Evolutionary conservation across 1,140 invertebrate species (phyloP).

Genomic region (Plodia interpunctella): DNA sequence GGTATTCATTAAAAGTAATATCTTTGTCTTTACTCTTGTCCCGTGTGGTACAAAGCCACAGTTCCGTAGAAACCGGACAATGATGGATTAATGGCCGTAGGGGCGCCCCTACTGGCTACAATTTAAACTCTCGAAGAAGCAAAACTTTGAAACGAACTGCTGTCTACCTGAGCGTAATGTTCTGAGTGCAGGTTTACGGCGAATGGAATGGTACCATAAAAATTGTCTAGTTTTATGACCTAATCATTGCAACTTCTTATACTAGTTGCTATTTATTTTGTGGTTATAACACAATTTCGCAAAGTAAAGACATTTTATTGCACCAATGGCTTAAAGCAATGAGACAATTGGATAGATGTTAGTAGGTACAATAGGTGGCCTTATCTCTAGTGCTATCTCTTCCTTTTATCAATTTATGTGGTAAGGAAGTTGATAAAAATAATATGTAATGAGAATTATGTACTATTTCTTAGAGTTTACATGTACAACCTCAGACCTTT

Average conservation of each 20-base stretch:
- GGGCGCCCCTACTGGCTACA: conserved; percentile 26
- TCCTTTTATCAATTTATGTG: no score
- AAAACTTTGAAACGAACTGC: conserved; percentile 38
- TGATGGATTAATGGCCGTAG: conserved; percentile 53
- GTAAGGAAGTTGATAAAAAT: no score
- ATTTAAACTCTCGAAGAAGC: conserved; percentile 41
- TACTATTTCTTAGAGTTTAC: no score
- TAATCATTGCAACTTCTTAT: conserved; percentile 2
- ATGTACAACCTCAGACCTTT: no score
- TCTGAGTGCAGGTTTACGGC: background rate
- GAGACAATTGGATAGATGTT: no score
- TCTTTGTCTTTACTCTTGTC: background rate
- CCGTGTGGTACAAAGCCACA: background rate
- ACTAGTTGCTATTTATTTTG: no score
- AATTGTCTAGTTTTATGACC: conserved; percentile 2
- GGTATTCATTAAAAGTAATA: background rate
- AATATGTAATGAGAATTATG: no score
- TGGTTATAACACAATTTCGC: no score
- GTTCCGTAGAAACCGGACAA: conserved; percentile 28
- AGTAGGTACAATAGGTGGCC: no score
- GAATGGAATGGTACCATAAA: background rate
- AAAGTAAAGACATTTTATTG: no score
- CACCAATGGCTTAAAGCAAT: no score
- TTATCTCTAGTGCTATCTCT: no score
- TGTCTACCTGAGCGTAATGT: conserved; percentile 22